Conservation (phyloP, 2,113 vertebrate genomes). For the Pungitius pungitius region DNA sequence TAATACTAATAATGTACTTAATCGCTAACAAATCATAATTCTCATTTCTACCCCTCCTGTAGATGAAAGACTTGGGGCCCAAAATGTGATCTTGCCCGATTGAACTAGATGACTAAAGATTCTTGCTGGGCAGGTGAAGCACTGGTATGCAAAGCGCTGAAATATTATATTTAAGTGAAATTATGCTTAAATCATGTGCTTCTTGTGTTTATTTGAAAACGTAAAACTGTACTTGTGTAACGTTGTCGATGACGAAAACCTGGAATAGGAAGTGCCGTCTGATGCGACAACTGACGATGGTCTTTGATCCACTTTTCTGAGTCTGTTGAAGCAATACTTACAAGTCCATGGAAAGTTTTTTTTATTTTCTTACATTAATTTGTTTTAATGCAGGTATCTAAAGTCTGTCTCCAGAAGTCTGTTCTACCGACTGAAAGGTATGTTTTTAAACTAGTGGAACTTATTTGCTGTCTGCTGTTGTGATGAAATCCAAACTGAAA, state of each 20-base stretch:
- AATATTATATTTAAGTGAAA: too few relatives aligned
- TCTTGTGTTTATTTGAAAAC: not conserved
- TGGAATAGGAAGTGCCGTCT: conserved; percentile 93
- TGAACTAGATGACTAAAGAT: too few relatives aligned
- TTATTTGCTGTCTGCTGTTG: not conserved
- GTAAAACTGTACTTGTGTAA: not conserved
- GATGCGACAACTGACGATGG: conserved; percentile 90
- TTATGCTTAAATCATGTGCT: not conserved
- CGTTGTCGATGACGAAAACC: conserved; percentile 83
- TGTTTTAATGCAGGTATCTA: not conserved
- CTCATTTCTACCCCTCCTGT: not conserved
- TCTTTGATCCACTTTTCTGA: conserved; percentile 61
- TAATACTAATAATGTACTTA: not conserved
- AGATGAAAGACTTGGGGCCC: not conserved
- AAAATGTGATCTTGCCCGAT: too few relatives aligned
- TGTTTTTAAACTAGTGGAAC: fast-evolving
- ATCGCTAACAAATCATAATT: fast-evolving
- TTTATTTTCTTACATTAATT: not conserved
- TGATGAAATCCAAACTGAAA: conserved; percentile 64
- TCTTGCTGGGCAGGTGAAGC: too few relatives aligned
- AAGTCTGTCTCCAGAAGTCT: not conserved
- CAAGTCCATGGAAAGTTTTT: not conserved
- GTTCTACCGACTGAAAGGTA: conserved; percentile 16
- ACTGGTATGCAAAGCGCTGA: too few relatives aligned
- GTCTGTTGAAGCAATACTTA: conserved; percentile 1